Base-by-base conservation (phyloP, 2,888 invertebrate species). In the Steinernema hermaphroditum region DNA sequence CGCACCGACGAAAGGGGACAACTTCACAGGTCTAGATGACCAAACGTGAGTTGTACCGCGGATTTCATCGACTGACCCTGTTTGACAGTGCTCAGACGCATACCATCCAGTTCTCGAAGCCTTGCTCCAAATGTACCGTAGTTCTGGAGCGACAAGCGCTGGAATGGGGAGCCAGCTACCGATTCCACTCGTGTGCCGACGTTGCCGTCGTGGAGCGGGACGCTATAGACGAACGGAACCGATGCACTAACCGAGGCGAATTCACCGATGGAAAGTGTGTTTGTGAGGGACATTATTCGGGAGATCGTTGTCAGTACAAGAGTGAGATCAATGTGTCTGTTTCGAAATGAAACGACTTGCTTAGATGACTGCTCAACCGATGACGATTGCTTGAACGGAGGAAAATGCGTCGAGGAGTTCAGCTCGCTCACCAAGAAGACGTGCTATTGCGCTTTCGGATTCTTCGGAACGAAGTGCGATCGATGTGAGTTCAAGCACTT, bases 71-170 rank as follows among this genome's bases (percentile, higher is more conserved):
- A 22, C 24, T 41, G 68, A 46, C 29, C 16, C 41, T 22, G 12
- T 50, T 27, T 49, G 73, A 69, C 29, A 81, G 81, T 46, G 72
- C 76, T 16, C 73, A 81, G 44, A 73, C 69, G 16, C 71, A 76
- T 37, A 37, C 69, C 8, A 70, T 81, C 27, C 68, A 71, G 16
- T 82, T 81, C 70, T 43, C 69, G n/a, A 44, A 46, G 22, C 71
- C 71, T 8, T 85, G 85, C 57, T 77, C 77, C 14, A 80, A 83
- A 27, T 96, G 96, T 87, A 93, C 94, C 0, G 89, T 96, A 37
- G 91, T 95, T 74, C 89, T 96, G 77, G 90, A 94, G 73, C 89
- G 95, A 0, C 93, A 95, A 88, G 96, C 96, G 0, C 91, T 91
- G 32, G 96, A 96, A 89, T 96, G 94, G 94, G 91, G 92, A 0